Evolutionary conservation across 2,888 invertebrate genomes (phyloP).

Genomic region (Drosophila mimetica): DNA sequence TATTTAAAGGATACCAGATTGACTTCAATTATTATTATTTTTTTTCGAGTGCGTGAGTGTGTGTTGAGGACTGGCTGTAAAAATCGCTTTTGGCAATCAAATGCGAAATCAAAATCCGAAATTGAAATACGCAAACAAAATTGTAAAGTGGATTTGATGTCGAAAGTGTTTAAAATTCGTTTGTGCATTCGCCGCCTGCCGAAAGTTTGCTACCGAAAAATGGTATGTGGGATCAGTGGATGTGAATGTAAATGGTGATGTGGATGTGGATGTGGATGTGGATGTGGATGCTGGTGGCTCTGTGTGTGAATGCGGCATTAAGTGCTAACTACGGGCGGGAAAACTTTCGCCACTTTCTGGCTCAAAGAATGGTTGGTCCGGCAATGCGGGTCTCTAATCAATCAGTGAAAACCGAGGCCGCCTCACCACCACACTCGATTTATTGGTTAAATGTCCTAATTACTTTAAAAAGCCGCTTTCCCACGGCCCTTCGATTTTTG

Average conservation of each 20-base stretch:
- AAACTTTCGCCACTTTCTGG: conserved; percentile 41
- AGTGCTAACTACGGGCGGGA: conserved; percentile 63
- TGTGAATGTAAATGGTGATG: conserved; percentile 1
- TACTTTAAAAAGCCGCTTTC: conserved; percentile 71
- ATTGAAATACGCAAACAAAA: conserved; percentile 75
- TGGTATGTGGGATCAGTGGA: conserved; percentile 2
- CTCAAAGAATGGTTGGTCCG: conserved; percentile 15
- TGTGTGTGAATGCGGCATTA: conserved; percentile 47
- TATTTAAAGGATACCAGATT: background rate
- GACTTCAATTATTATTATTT: background rate
- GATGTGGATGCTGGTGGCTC: background rate
- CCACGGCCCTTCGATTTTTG: conserved; percentile 41
- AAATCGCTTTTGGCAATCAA: conserved; percentile 72
- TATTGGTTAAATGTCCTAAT: conserved; percentile 64
- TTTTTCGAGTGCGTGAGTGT: background rate
- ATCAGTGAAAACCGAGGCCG: conserved; percentile 24
- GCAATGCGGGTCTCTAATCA: conserved; percentile 44
- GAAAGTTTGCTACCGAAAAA: conserved; percentile 7
- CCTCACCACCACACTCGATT: conserved; percentile 30
- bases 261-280: background rate
- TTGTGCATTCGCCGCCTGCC: conserved; percentile 28
- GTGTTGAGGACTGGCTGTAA: conserved; percentile 18
- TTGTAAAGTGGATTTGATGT: conserved; percentile 67
- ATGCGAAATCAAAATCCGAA: conserved; percentile 71
- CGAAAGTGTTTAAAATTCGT: conserved; percentile 67